Base-by-base conservation (phyloP, 2,888 invertebrate genomes). In the Melinopterus prodromus region DNA sequence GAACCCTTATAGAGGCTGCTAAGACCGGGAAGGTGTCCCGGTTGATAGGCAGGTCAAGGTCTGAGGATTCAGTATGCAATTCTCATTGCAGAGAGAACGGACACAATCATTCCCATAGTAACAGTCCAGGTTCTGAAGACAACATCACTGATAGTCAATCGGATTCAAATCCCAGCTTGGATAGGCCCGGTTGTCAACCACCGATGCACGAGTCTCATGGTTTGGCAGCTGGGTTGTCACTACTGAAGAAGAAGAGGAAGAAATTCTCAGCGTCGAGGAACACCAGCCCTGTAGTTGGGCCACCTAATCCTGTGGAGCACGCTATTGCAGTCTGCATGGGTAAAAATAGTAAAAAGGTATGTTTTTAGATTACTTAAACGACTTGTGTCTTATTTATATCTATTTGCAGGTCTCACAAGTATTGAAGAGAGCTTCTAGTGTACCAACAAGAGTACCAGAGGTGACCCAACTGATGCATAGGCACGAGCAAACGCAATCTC, bases 1-100 rank as follows among this genome's bases (percentile, higher is more conserved):
- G 95, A 81, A 96, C 96, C 70, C 91, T 97, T 81, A 96, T 97
- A 87, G 96, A 97, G 88, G 96, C 97, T 74, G 96, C 97, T 71
- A 95, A 95, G 86, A 93, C 94, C 81, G 96, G 95, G 37, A 92
- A 94, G 85, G 95, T 96, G 76, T 94, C 95, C 36, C 92, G 95
- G 82, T 92, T 97, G 85, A 94, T 96, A 83, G 96, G 96, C 38
- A 92, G 95, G 84, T 94, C 94, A 75, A 91, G 94, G 84, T 96
- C 96, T 2, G 96, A 97, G 89, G 97, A 97, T 88, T 97, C 96
- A 9, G 96, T 97, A 77, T 93, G 92, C 85, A 92, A 91, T 85
- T 89, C 91, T 69, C 89, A 90, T 79, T 88, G 88, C 78, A 88
- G 86, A 78, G 92, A 92, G 86, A 92, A 92, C 82, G 91, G 87